These are phyloP conservation scores for Patella pellucida DNA, from an alignment of 2,888 invertebrate genomes.

Conservation along the genomic window DNA sequence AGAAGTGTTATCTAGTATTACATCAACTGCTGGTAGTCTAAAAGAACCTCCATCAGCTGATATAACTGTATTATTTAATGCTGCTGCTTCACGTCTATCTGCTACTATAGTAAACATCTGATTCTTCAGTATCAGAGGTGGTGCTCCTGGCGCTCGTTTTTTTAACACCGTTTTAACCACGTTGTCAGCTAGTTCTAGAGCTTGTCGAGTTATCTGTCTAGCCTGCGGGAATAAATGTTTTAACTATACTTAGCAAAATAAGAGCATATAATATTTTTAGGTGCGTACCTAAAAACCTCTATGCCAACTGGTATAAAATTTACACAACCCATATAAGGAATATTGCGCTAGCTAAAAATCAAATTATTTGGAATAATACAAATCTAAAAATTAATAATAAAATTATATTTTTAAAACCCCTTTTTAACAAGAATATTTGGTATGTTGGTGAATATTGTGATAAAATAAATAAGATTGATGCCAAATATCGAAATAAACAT, in stretches of 20 bases:
- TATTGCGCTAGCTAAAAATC: too few relatives aligned
- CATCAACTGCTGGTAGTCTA: constrained; percentile 38
- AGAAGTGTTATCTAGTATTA: constrained; percentile 29
- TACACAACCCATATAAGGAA: too few relatives aligned
- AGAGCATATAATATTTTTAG: too few relatives aligned
- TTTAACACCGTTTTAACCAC: constrained; percentile 46
- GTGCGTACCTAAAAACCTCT: too few relatives aligned
- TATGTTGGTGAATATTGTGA: too few relatives aligned
- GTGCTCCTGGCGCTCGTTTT: constrained; percentile 45
- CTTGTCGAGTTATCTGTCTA: constrained; percentile 43
- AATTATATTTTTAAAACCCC: too few relatives aligned
- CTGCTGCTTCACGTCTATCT: constrained; percentile 36
- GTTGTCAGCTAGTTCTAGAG: constrained; percentile 42
- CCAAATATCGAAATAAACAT: too few relatives aligned
- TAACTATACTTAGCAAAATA: not conserved
- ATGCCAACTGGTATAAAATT: too few relatives aligned
- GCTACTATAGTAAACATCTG: constrained; percentile 44
- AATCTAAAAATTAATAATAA: too few relatives aligned
- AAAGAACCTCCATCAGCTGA: constrained; percentile 37
- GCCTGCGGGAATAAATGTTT: constrained; percentile 33
- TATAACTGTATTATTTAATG: constrained; percentile 40
- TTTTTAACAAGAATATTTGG: too few relatives aligned
- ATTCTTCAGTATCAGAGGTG: constrained; percentile 41
- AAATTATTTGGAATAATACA: too few relatives aligned
- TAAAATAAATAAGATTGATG: too few relatives aligned